Conservation (phyloP, 1,140 invertebrate species). For the Philaenus spumarius region DNA sequence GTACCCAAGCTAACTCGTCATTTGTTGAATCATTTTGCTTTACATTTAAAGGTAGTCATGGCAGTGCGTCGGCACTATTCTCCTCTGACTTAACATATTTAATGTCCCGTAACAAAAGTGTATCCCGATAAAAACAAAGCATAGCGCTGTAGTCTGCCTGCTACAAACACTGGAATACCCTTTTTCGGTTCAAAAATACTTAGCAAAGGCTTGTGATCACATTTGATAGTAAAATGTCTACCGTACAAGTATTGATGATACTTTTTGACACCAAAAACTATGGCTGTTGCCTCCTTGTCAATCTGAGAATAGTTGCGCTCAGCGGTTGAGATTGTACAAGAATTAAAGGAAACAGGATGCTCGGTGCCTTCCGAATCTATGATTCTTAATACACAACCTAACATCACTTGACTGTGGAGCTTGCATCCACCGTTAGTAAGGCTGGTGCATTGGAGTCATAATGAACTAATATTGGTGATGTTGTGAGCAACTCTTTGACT, state of each 20-base stretch:
- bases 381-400: neutral
- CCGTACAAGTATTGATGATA: slow-evolving; percentile 47
- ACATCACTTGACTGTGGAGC: neutral
- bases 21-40: neutral
- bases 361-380: neutral
- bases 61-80: slow-evolving; percentile 31
- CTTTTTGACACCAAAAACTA: slow-evolving; percentile 42
- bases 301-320: too few species aligned
- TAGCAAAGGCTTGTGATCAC: slow-evolving; percentile 43
- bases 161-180: slow-evolving; percentile 34
- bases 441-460: neutral
- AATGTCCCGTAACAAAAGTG: slow-evolving; percentile 26
- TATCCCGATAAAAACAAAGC: slow-evolving; percentile 29
- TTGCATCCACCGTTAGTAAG: too few species aligned
- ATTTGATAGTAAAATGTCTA: slow-evolving; percentile 37
- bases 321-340: neutral
- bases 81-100: slow-evolving; percentile 21
- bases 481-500: neutral
- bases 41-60: slow-evolving; percentile 18
- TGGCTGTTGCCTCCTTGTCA: slow-evolving; percentile 39
- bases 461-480: neutral
- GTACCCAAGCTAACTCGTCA: neutral
- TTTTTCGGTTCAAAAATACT: slow-evolving; percentile 37
- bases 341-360: neutral
- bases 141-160: slow-evolving; percentile 32